Base-by-base conservation (phyloP, 2,113 vertebrate species). In the Onychorhynchus coronatus region DNA sequence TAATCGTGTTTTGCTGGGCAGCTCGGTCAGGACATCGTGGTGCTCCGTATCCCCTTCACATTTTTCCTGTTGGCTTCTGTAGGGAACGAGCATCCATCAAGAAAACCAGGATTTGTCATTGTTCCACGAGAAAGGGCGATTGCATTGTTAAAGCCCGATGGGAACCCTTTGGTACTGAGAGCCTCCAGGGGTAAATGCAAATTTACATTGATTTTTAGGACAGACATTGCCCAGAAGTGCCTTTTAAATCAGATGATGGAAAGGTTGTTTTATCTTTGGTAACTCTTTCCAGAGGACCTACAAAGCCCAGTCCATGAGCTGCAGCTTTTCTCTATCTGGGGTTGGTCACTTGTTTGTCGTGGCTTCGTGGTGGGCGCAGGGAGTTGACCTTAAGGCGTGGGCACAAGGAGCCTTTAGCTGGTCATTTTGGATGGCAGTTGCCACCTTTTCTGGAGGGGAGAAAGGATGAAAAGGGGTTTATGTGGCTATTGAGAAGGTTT, bases 181-280 rank as follows among this genome's bases (percentile, higher is more conserved):
- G 33, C 93, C 94, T 91, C 58, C 52, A 49, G 94, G 91, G 89
- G 59, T 55, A 95, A 91, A 96, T 89, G 93, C 80, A 81, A 59
- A 96, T 91, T 96, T 81, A 58, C 67, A 21, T 19, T 87, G 83
- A n/a, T 66, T 91, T 52, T 81, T 59, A 55, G 77, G 76, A 67
- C 68, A 95, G 91, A 92, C 93, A 56, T 28, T 93, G 21, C 56
- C 73, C 96, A 95, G 84, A 95, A 97, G 44, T 68, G 44, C 56
- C 84, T 93, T 95, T 95, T 87, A 89, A 92, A 95, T 87, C 73
- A 92, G 95, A 83, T 92, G 63, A 77, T 71, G 18, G 63, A 84
- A 87, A 87, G 80, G 89, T 93, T 73, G 76, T 91, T 96, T 91
- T 96, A 95, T 95, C 95, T 97, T 37, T 41, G 89, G 86, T 95